Evolutionary conservation across 2,113 vertebrate species (phyloP), one percentile per base, ranked within the genome.

Genomic region (Gobiocypris rarus): DNA sequence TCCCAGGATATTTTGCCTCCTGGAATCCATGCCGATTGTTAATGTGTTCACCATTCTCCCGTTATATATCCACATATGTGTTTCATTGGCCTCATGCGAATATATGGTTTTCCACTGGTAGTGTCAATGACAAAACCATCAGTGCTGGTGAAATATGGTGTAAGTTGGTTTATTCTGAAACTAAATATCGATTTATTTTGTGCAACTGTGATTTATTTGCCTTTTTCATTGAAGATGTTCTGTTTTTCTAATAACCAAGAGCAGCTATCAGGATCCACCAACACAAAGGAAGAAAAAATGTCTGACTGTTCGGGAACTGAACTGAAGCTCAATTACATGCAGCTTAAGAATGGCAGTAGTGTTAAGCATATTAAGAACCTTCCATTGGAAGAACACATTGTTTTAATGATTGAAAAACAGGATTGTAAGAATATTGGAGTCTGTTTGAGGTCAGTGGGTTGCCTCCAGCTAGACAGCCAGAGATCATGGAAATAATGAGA

Each of bases 21-120:
- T 10, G 87, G 56, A 69, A 69, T 74, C 87, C 87, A 1, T 87
- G 77, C 54, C 70, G 34, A 48, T 75, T 86, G 80, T 85, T 91
- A 89, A 91, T 91, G 88, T 79, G 45, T 90, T 91, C 86, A 90
- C 87, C 90, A 90, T 82, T 75, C 75, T 59, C 61, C 76, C 10
- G 38, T 81, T 78, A 74, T 79, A 82, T 73, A 52, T 70, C 52
- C 65, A 65, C 82, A 86, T 71, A 80, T 83, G 81, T 59, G 45
- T 84, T 86, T 86, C 78, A 86, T 52, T 70, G 69, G 45, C 43
- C 85, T 79, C 76, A 65, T 73, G 82, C 22, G 82, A 71, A 83
- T 80, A 58, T 82, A 56, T 80, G 59, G 81, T 75, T 88, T 83
- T 76, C 73, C 78, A 78, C 45, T 71, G 74, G 76, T 58, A 81